Percentiles rank a stretch among this genome's conserved stretches.
Evolutionary conservation across 1,140 invertebrate genomes (phyloP).

Genomic region (Octopus bimaculoides): DNA sequence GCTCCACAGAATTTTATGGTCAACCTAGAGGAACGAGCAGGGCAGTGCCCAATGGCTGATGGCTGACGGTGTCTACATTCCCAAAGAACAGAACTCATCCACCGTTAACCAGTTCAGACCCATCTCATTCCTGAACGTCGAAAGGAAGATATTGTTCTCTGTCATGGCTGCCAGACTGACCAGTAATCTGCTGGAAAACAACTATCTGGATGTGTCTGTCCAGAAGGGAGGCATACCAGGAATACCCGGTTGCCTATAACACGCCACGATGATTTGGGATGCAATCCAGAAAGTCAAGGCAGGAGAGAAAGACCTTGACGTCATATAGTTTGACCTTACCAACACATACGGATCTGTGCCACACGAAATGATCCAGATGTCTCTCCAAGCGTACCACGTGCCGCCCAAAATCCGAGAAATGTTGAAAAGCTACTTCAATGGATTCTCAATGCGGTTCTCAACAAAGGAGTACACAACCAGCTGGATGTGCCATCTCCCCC

Average conservation of each 20-base stretch:
- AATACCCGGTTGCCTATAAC: neutral
- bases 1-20: neutral
- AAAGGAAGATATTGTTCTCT: constrained; percentile 22
- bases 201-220: constrained; percentile 20
- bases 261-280: neutral
- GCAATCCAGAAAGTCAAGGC: neutral
- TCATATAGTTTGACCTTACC: neutral
- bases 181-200: constrained; percentile 12
- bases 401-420: neutral
- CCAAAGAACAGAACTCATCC: constrained; percentile 24
- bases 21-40: constrained; percentile 17
- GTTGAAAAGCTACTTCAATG: neutral
- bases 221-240: constrained; percentile 7
- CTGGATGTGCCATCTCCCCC: neutral
- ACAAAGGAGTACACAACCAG: neutral
- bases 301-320: neutral
- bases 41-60: constrained; percentile 21
- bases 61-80: constrained; percentile 22
- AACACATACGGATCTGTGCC: neutral
- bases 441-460: neutral
- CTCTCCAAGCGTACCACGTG: neutral
- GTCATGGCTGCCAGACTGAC: constrained; percentile 18
- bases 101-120: constrained; percentile 20
- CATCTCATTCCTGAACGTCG: constrained; percentile 19
- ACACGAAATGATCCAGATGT: neutral